phyloP scores from a whole-genome alignment of 1,140 invertebrate species.

The Pollicipes pollicipes region DNA sequence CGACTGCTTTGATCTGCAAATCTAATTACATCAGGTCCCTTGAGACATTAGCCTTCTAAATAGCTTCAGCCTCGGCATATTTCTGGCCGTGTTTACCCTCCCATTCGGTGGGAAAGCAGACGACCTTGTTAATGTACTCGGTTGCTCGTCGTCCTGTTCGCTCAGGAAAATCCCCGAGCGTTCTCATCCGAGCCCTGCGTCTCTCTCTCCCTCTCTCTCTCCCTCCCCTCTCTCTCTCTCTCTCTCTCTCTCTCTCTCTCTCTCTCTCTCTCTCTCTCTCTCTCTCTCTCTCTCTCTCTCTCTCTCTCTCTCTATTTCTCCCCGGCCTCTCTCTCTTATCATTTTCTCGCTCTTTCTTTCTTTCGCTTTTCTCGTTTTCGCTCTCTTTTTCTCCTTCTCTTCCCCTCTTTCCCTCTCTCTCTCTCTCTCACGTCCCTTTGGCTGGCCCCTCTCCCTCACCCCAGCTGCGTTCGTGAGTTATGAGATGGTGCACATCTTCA shows the following conservation, averaged over 20 bases:
- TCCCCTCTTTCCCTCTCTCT: not conserved
- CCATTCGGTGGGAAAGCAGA: too few species aligned
- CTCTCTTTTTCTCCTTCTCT: not conserved
- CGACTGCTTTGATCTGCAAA: too few species aligned
- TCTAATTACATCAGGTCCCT: not conserved
- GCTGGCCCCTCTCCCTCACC: not conserved
- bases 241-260: slow-evolving; percentile 4
- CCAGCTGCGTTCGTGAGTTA: not conserved
- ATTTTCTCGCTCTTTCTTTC: not conserved
- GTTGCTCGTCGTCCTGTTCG: not conserved
- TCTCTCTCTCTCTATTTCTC: slow-evolving; percentile 2
- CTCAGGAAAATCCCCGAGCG: too few species aligned
- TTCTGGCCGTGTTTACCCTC: not conserved
- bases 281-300: not conserved
- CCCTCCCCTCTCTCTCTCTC: slow-evolving; percentile 9
- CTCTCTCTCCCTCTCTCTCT: not conserved
- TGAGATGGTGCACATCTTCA: too few species aligned
- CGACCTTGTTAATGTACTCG: too few species aligned
- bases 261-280: not conserved
- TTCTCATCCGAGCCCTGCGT: not conserved
- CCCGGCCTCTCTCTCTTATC: not conserved
- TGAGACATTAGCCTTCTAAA: not conserved
- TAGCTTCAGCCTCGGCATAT: not conserved
- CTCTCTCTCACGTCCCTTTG: not conserved
- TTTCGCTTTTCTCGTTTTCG: not conserved